Evolutionary conservation across 2,888 invertebrate species (phyloP), one percentile per base, ranked within the genome.

Genomic region (Spicauda simplicius): DNA sequence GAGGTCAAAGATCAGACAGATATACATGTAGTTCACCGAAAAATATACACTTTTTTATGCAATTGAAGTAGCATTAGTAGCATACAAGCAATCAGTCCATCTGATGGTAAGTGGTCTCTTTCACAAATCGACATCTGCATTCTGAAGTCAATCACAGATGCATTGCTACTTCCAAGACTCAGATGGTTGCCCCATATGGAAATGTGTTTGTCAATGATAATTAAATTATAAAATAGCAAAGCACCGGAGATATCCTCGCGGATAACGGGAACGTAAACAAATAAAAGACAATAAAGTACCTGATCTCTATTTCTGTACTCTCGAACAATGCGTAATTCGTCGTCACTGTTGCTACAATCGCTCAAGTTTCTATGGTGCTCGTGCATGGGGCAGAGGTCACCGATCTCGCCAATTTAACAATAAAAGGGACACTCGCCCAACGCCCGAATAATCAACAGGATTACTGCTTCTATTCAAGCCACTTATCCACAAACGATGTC

Each of bases 261-360:
- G 10, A 41, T 14, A 14, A 12, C 14, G 14, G 5, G 5, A 41
- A 41, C 41, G 8, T 6, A 33, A 10, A 30, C 8, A 55, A 30
- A n/a, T 7, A 55, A 30, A 8, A 30, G 5, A 25, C 25, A 25
- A 25, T 45, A 64, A 62, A 56, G 4, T 79, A 78, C 78, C 79
- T 75, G 62, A 48, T 70, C 64, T 70, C 59, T 73, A 37, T 72
- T 73, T 70, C 73, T 74, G 64, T 70, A 76, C 41, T 74, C 69
- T 19, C 71, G 70, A 58, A 77, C 65, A 33, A 79, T 75, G 53
- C 72, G 73, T 33, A 72, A 14, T 69, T 77, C 77, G 30, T 76
- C 74, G 64, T 78, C 77, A 58, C 78, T 79, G 69, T 80, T 76
- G 30, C 75, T 77, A 16, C 73, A 53, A 12, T 53, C 50, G 19